Percentiles rank a stretch among this genome's conserved stretches.
These are phyloP conservation scores for Agrilus planipennis DNA, from an alignment of 1,140 invertebrate genomes.

Conservation along the genomic window DNA sequence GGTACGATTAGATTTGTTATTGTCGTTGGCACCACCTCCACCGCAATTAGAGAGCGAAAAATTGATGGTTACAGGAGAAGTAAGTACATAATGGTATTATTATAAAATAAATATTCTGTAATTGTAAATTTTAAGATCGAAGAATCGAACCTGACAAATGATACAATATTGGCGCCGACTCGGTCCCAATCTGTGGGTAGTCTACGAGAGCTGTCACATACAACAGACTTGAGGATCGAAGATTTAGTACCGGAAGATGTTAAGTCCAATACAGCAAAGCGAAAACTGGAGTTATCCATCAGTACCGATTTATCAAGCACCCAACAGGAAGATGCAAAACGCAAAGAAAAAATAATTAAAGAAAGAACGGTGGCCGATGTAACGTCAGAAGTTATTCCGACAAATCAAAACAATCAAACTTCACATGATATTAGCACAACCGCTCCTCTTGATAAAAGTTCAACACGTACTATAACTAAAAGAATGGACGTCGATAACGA, in stretches of 20 bases:
- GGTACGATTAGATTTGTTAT: slow-evolving; percentile 74
- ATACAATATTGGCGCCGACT: slow-evolving; percentile 37
- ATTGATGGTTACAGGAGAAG: slow-evolving; percentile 48
- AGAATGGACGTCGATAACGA: slow-evolving; percentile 26
- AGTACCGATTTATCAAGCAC: slow-evolving; percentile 45
- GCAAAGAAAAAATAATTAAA: slow-evolving; percentile 42
- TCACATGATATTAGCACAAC: too few species aligned
- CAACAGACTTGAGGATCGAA: slow-evolving; percentile 46
- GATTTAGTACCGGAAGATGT: slow-evolving; percentile 50
- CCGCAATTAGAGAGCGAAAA: slow-evolving; percentile 48
- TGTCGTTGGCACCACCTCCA: slow-evolving; percentile 64
- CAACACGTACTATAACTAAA: slow-evolving; percentile 30
- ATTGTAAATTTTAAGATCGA: background rate
- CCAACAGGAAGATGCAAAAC: slow-evolving; percentile 39
- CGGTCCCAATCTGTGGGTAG: slow-evolving; percentile 56
- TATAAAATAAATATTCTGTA: background rate
- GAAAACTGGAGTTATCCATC: slow-evolving; percentile 56
- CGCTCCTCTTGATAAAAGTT: slow-evolving; percentile 23
- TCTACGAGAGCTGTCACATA: slow-evolving; percentile 45
- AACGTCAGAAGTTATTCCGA: slow-evolving; percentile 15
- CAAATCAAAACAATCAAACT: too few species aligned
- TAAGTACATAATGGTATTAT: slow-evolving; percentile 8
- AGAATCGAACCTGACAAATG: slow-evolving; percentile 16
- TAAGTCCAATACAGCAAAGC: slow-evolving; percentile 38
- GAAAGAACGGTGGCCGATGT: slow-evolving; percentile 32